phyloP scores from a whole-genome alignment of 2,888 invertebrate genomes.

The Agonopterix subpropinquella region DNA sequence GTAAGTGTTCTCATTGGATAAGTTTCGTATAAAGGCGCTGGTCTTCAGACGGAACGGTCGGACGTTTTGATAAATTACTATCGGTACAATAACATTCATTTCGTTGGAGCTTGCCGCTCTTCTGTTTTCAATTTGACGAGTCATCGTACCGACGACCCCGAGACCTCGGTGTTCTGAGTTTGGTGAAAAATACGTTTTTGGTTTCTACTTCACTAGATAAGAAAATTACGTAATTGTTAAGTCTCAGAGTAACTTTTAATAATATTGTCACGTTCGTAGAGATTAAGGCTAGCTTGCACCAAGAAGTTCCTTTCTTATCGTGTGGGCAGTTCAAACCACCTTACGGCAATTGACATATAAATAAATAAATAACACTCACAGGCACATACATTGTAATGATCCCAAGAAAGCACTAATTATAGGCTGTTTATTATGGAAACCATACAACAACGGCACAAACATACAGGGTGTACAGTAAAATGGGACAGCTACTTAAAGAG shows the following conservation, averaged over 20 bases:
- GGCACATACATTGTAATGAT: too few species aligned
- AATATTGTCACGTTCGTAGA: too few species aligned
- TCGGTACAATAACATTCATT: constrained; percentile 59
- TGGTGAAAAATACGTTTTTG: constrained; percentile 43
- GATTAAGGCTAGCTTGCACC: too few species aligned
- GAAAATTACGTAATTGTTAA: constrained; percentile 26
- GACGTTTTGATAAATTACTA: constrained; percentile 69
- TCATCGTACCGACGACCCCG: constrained; percentile 46
- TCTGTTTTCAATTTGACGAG: constrained; percentile 54
- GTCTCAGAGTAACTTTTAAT: constrained; percentile 4
- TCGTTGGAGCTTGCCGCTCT: constrained; percentile 33
- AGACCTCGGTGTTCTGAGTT: constrained; percentile 28
- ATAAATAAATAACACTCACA: too few species aligned
- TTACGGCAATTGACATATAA: too few species aligned
- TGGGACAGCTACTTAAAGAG: too few species aligned
- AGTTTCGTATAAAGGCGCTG: constrained; percentile 26
- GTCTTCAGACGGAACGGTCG: constrained; percentile 23
- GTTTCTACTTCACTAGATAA: constrained; percentile 31
- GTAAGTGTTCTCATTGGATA: constrained; percentile 38
- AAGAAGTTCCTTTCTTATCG: too few species aligned
- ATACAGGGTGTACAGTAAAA: too few species aligned
- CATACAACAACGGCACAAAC: too few species aligned
- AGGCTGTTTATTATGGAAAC: too few species aligned
- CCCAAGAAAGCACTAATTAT: too few species aligned
- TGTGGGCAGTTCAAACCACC: too few species aligned